Conservation (phyloP, 2,888 invertebrate genomes). For the Thymelicus lineola region DNA sequence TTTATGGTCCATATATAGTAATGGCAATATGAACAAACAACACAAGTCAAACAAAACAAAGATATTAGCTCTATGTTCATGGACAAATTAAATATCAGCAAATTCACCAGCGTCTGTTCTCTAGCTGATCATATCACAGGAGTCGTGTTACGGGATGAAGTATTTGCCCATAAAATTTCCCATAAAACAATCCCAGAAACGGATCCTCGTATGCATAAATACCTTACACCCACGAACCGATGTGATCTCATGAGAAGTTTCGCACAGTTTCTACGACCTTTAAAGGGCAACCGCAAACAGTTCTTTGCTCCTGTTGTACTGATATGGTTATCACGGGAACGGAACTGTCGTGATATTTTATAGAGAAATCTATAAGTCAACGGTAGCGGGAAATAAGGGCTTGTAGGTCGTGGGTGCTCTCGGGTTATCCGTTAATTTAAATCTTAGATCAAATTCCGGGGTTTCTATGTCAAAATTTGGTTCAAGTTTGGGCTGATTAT, state of each 20-base stretch:
- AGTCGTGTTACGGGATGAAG: slow-evolving; percentile 30
- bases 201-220: slow-evolving; percentile 30
- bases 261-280: slow-evolving; percentile 35
- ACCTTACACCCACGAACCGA: slow-evolving; percentile 37
- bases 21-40: too few species aligned
- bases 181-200: slow-evolving; percentile 34
- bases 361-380: slow-evolving; percentile 26
- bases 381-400: slow-evolving; percentile 13
- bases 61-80: background rate
- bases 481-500: background rate
- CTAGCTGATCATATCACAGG: slow-evolving; percentile 28
- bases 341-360: slow-evolving; percentile 35
- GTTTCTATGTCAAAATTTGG: background rate
- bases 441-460: background rate
- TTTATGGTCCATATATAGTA: too few species aligned
- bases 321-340: slow-evolving; percentile 35
- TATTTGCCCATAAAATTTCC: slow-evolving; percentile 27
- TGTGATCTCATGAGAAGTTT: slow-evolving; percentile 35
- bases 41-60: background rate
- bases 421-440: slow-evolving; percentile 10
- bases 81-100: slow-evolving; percentile 3
- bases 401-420: slow-evolving; percentile 6
- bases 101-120: background rate
- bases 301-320: slow-evolving; percentile 38
- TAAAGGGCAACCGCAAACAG: slow-evolving; percentile 32